Conservation (phyloP, 2,797 vertebrate genomes). For the Eutrigla gurnardus region DNA sequence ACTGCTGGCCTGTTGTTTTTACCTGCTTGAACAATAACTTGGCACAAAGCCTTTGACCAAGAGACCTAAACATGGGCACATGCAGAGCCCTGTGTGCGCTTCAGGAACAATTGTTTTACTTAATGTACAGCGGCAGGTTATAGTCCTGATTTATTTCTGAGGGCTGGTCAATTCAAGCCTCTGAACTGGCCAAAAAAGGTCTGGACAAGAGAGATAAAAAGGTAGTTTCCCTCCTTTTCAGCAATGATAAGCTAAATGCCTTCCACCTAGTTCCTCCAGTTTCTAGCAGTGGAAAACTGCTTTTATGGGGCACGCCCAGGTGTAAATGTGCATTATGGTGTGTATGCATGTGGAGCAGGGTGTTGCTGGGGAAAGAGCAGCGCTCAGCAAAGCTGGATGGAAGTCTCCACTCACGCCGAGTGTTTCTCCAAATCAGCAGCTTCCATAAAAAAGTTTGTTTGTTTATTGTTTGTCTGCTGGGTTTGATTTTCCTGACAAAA, state of each 20-base stretch:
- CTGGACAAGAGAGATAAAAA: conserved; percentile 14
- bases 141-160: conserved; percentile 20
- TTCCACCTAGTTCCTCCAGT: conserved; percentile 6
- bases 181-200: background rate
- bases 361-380: conserved; percentile 25
- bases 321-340: conserved; percentile 28
- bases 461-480: conserved; percentile 35
- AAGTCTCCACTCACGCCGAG: conserved; percentile 1
- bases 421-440: conserved; percentile 30
- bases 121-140: background rate
- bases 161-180: conserved; percentile 17
- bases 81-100: conserved; percentile 26
- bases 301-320: conserved; percentile 7
- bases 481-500: conserved; percentile 35
- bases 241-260: background rate
- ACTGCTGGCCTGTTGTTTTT: conserved; percentile 70
- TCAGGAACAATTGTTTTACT: conserved; percentile 18
- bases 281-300: background rate
- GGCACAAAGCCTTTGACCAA: conserved; percentile 33
- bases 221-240: background rate
- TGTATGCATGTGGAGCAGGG: conserved; percentile 3
- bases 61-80: conserved; percentile 54
- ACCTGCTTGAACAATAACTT: conserved; percentile 71
- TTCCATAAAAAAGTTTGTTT: conserved; percentile 31
- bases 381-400: conserved; percentile 23